Base-by-base conservation (phyloP, 2,888 invertebrate species). In the Cephus pulcher region DNA sequence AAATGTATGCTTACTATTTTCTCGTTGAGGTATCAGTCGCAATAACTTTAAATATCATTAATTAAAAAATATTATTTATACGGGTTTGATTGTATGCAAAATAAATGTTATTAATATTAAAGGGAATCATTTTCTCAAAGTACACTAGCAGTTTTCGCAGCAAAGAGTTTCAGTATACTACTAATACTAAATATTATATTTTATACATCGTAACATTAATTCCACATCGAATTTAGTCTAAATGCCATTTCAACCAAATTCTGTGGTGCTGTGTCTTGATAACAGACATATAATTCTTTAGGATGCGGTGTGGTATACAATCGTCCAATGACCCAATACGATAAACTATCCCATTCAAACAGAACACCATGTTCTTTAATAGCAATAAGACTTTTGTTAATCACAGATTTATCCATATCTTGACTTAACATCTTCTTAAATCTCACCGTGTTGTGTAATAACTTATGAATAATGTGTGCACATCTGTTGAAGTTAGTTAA, bases 201-300 rank as follows among this genome's bases (percentile, higher is more conserved):
- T 56, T 56, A 56, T 56, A 56, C 23, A 23, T 56, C 32, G 15
- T 33, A 74, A 82, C 80, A 87, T 69, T 85, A 89, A 75, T 86
- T 87, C 78, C 89, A 87, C 78, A 92, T 91, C 93, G 94, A 77
- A 93, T 95, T 93, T 4, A 97, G 92, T 84, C 96, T 94, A 91
- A 97, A 98, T 11, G 97, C 97, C 87, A 98, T 94, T 93, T 98
- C 98, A 0, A 98, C 94, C 84, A 97, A 93, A 92, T 97, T 97
- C 91, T 98, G 98, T 0, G 97, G 97, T 23, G 96, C 94, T 35
- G 95, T 95, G 82, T 97, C 97, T 84, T 96, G 95, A 91, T 97
- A 97, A 91, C 98, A 98, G 71, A 98, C 94, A 88, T 97, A 98
- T 15, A 98, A 92, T 90, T 98, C 98, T 83, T 95, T 94, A 0